Conservation (phyloP, 2,113 vertebrate genomes). For the Serinus canaria region DNA sequence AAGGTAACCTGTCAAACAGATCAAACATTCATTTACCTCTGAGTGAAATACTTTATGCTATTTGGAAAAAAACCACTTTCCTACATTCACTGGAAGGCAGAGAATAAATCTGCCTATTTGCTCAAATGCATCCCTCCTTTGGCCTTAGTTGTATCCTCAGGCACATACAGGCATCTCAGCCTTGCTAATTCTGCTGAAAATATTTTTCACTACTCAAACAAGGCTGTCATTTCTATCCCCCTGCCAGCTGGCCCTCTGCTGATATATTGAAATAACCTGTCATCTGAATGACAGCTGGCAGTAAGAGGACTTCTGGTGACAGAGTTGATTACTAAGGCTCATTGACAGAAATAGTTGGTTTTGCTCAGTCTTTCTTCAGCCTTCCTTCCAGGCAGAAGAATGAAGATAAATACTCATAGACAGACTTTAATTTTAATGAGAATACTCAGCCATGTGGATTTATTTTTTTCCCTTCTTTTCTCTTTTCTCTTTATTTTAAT, state of each 20-base stretch:
- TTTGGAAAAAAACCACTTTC: not conserved
- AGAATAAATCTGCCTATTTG: not conserved
- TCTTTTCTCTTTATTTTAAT: not conserved
- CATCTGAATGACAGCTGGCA: slow-evolving; percentile 32
- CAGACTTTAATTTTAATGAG: slow-evolving; percentile 22
- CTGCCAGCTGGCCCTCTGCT: slow-evolving; percentile 31
- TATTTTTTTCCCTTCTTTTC: not conserved
- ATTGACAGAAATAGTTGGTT: slow-evolving; percentile 18
- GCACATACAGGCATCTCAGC: not conserved
- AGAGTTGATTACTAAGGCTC: slow-evolving; percentile 42
- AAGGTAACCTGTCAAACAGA: not conserved
- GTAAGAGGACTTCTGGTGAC: slow-evolving; percentile 28
- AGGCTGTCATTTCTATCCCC: slow-evolving; percentile 32
- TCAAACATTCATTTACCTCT: not conserved
- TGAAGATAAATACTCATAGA: slow-evolving; percentile 12
- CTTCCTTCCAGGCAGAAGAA: not conserved
- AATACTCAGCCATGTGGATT: not conserved
- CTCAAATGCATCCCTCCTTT: not conserved
- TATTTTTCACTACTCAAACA: slow-evolving; percentile 21
- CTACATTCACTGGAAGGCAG: not conserved
- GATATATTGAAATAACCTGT: slow-evolving; percentile 35
- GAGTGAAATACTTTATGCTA: not conserved
- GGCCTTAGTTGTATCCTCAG: not conserved
- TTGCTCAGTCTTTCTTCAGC: slow-evolving; percentile 5
- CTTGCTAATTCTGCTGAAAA: slow-evolving; percentile 22